These are phyloP conservation scores for Penaeus chinensis DNA, from an alignment of 1,140 invertebrate species.

Conservation along the genomic window DNA sequence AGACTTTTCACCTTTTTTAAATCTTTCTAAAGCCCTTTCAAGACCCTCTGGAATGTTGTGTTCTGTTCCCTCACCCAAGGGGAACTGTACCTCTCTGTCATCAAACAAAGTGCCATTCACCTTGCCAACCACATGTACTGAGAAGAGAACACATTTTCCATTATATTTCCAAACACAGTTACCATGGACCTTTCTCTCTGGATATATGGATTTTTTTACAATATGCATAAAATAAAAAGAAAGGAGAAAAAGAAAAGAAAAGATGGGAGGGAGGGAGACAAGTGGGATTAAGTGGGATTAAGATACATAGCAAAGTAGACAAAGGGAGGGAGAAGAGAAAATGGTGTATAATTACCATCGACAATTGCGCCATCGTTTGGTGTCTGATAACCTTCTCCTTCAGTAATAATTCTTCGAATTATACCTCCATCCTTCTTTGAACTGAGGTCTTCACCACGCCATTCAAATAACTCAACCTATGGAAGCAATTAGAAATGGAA, in stretches of 20 bases:
- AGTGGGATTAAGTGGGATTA: background rate
- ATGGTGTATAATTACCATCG: constrained; percentile 72
- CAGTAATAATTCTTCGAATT: constrained; percentile 76
- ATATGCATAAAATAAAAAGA: too few relatives aligned
- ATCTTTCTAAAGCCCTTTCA: constrained; percentile 86
- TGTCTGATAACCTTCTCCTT: constrained; percentile 76
- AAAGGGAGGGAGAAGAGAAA: constrained; percentile 14
- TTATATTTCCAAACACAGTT: background rate
- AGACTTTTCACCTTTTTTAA: constrained; percentile 86
- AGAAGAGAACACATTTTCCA: constrained; percentile 53
- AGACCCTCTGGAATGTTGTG: constrained; percentile 82
- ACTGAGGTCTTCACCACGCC: constrained; percentile 89
- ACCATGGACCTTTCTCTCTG: background rate
- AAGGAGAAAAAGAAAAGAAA: too few relatives aligned
- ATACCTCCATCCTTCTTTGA: constrained; percentile 86
- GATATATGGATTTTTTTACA: too few relatives aligned
- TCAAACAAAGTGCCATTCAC: constrained; percentile 78
- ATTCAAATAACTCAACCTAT: constrained; percentile 79
- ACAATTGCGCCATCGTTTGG: constrained; percentile 86
- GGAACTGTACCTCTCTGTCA: constrained; percentile 83
- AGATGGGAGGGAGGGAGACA: too few relatives aligned
- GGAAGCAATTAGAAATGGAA: constrained; percentile 2
- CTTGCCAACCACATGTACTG: constrained; percentile 84
- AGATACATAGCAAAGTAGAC: constrained; percentile 24
- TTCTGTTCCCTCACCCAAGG: constrained; percentile 86